Conservation (phyloP, 2,888 invertebrate species). For the Ptycholaimellus sp. region DNA sequence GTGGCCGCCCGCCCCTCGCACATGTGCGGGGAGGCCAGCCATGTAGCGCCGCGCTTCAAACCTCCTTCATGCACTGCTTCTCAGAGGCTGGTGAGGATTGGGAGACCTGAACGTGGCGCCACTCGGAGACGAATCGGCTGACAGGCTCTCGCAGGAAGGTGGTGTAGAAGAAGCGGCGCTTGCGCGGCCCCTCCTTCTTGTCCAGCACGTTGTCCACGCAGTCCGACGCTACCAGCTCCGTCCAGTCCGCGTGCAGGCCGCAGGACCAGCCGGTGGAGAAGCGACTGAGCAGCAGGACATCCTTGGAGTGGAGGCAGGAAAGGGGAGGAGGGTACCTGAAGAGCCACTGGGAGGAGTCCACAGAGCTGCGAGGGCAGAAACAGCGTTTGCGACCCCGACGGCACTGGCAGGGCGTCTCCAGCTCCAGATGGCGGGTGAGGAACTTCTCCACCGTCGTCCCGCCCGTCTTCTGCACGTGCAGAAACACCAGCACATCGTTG, state of each 20-base stretch:
- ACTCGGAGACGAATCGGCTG: constrained; percentile 76
- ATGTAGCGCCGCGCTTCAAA: constrained; percentile 24
- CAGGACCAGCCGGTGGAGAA: constrained; percentile 92
- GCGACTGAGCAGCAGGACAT: constrained; percentile 88
- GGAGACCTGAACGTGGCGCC: constrained; percentile 57
- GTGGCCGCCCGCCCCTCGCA: constrained; percentile 39
- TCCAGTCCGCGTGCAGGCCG: constrained; percentile 71
- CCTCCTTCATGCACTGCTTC: neutral
- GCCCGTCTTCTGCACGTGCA: constrained; percentile 97
- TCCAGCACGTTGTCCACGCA: constrained; percentile 76
- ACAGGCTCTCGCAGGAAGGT: constrained; percentile 81
- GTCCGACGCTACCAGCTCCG: constrained; percentile 51
- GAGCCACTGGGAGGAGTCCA: neutral
- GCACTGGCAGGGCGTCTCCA: constrained; percentile 71
- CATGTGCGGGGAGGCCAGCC: constrained; percentile 26
- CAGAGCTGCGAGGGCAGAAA: neutral
- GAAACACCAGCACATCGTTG: constrained; percentile 84
- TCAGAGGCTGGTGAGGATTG: constrained; percentile 1
- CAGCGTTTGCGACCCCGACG: constrained; percentile 47
- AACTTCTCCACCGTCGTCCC: constrained; percentile 88
- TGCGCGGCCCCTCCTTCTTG: constrained; percentile 42
- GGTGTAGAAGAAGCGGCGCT: constrained; percentile 64
- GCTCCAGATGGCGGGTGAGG: constrained; percentile 50
- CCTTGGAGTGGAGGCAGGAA: neutral
- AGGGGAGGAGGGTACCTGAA: neutral